A percentile compares a stretch with the other conserved stretches of the same genome.
These are phyloP conservation scores for Rhyzopertha dominica DNA, from an alignment of 1,140 invertebrate genomes.

Conservation along the genomic window DNA sequence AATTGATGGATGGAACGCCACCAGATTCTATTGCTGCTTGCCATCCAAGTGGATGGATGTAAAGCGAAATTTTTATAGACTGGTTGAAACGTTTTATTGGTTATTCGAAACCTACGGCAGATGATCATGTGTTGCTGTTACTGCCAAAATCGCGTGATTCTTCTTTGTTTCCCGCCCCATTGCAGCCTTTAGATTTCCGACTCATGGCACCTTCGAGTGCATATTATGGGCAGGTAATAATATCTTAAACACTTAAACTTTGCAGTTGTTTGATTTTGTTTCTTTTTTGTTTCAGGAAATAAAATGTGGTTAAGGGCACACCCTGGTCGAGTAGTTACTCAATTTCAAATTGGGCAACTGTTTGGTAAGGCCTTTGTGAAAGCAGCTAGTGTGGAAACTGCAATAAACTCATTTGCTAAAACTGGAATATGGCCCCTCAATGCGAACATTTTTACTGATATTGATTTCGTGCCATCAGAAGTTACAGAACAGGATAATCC, in stretches of 20 bases:
- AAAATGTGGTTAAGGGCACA: slow-evolving; percentile 22
- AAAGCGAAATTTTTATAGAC: slow-evolving; percentile 29
- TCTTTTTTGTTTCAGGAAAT: too few species aligned
- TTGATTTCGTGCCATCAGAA: slow-evolving; percentile 39
- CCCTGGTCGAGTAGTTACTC: slow-evolving; percentile 25
- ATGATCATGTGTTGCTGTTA: slow-evolving; percentile 33
- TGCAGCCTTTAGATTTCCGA: slow-evolving; percentile 38
- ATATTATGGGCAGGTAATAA: too few species aligned
- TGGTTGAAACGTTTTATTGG: slow-evolving; percentile 39
- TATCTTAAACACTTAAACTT: too few species aligned
- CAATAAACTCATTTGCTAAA: slow-evolving; percentile 42
- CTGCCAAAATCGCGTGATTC: slow-evolving; percentile 32
- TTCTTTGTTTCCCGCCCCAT: slow-evolving; percentile 42
- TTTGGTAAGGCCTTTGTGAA: slow-evolving; percentile 39
- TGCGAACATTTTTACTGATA: slow-evolving; percentile 38
- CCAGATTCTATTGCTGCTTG: slow-evolving; percentile 31
- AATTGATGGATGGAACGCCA: slow-evolving; percentile 30
- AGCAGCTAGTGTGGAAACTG: slow-evolving; percentile 41
- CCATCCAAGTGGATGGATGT: slow-evolving; percentile 39
- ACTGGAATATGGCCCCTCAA: slow-evolving; percentile 44
- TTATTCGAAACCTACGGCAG: slow-evolving; percentile 22
- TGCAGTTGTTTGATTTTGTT: too few species aligned
- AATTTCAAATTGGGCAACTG: slow-evolving; percentile 37
- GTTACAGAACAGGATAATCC: too few species aligned
- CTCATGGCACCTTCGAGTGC: too few species aligned